These are phyloP conservation scores for Notoglanidium macrostoma DNA, from an alignment of 2,797 vertebrate genomes.

Conservation along the genomic window DNA sequence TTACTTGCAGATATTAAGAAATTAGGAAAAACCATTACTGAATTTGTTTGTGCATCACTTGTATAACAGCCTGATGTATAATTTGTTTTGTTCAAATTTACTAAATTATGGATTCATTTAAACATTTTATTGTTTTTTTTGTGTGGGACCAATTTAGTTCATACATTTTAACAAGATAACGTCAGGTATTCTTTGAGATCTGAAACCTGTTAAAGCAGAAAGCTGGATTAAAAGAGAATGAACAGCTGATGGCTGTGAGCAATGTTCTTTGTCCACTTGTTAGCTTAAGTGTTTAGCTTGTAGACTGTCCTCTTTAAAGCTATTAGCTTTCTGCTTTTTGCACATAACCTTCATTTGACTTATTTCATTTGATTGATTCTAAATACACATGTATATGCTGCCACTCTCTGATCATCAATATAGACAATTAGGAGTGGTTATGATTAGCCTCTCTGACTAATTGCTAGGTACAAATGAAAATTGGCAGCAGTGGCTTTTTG, in stretches of 20 bases:
- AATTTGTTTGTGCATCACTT: slow-evolving; percentile 14
- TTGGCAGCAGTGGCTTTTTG: slow-evolving; percentile 74
- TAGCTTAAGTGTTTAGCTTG: slow-evolving; percentile 50
- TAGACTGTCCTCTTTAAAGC: slow-evolving; percentile 54
- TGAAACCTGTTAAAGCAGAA: neutral
- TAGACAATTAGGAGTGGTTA: slow-evolving; percentile 73
- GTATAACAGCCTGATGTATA: neutral
- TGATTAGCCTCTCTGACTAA: slow-evolving; percentile 74
- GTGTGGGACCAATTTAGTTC: neutral
- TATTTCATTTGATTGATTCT: slow-evolving; percentile 56
- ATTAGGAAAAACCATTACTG: slow-evolving; percentile 40
- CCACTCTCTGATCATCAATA: slow-evolving; percentile 70
- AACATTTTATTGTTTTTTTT: neutral
- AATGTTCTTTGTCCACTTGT: slow-evolving; percentile 64
- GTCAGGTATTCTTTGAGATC: neutral
- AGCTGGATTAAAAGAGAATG: neutral
- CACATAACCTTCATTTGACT: slow-evolving; percentile 60
- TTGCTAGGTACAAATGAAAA: slow-evolving; percentile 67
- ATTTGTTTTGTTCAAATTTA: slow-evolving; percentile 18
- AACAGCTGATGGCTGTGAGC: slow-evolving; percentile 54
- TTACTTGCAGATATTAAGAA: slow-evolving; percentile 45
- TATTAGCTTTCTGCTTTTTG: slow-evolving; percentile 61
- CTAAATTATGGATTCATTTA: slow-evolving; percentile 7
- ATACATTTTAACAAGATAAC: neutral
- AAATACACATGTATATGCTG: slow-evolving; percentile 72